A percentile compares a stretch with the other conserved stretches of the same genome.
Conservation (phyloP, 2,888 invertebrate genomes). For the Nomada lathburiana region DNA sequence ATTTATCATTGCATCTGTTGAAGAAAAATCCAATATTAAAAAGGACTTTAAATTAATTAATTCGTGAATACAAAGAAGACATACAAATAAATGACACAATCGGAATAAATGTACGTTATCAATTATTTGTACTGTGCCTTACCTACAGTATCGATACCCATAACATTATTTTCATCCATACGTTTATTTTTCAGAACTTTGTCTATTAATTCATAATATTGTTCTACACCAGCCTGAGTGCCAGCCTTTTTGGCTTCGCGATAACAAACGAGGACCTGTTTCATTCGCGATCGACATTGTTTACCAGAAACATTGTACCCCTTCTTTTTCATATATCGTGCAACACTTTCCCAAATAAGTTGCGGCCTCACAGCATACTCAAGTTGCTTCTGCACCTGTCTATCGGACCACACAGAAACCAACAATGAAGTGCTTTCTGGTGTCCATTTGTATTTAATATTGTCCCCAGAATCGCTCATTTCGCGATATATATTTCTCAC, state of each 20-base stretch:
- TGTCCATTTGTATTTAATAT: constrained; percentile 82
- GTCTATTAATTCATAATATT: constrained; percentile 82
- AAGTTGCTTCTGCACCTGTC: constrained; percentile 82
- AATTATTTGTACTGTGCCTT: constrained; percentile 40
- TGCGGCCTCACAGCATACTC: constrained; percentile 79
- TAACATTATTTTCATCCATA: constrained; percentile 66
- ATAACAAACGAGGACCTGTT: constrained; percentile 82
- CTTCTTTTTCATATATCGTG: constrained; percentile 82
- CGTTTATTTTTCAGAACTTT: constrained; percentile 78
- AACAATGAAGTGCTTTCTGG: constrained; percentile 82
- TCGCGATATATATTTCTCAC: not conserved
- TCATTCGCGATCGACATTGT: constrained; percentile 83
- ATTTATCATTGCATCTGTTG: constrained; percentile 74
- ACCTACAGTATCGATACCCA: constrained; percentile 82
- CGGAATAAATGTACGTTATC: not conserved
- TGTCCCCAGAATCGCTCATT: constrained; percentile 79
- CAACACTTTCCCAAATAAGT: constrained; percentile 82
- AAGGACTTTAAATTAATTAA: not conserved
- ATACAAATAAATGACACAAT: not conserved
- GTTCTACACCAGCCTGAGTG: constrained; percentile 80
- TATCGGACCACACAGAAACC: constrained; percentile 83
- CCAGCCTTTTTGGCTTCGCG: constrained; percentile 81
- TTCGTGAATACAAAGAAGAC: not conserved
- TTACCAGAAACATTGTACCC: constrained; percentile 81
- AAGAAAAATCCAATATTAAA: not conserved